Base-by-base conservation (phyloP, 2,113 vertebrate genomes). In the Scophthalmus maximus region DNA sequence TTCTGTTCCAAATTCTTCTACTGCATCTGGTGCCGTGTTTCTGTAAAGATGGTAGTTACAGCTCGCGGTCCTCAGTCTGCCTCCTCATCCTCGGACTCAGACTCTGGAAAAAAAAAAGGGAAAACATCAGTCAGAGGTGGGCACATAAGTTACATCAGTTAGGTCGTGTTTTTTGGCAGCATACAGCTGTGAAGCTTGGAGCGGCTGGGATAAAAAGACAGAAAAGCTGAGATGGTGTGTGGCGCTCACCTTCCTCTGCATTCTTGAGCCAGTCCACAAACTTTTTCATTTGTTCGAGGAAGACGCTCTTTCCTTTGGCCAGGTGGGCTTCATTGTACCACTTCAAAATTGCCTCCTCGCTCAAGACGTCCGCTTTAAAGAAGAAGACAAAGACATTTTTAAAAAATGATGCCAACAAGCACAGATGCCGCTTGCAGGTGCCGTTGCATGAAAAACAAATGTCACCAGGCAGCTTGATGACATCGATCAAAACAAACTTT, bases 221-320 rank as follows among this genome's bases (percentile, higher is more conserved):
- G 6, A 15, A 47, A 25, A 46, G 22, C 22, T 2, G 3, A 15
- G 17, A 27, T 3, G 26, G 5, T 7, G 22, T 14, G 40, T n/a
- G 5, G 29, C 0, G 9, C 42, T 91, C 85, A 98, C 97, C 97
- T 95, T 99, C 97, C 89, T 99, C 97, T n/a, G 97, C 97, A 14
- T 97, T 98, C 92, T 98, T 98, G 73, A 98, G 95, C 97, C 97
- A 98, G 79, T 98, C 97, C 2, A 98, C 97, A 87, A 99, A 99
- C 78, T 95, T 96, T 73, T 98, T 99, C 96, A 98, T 98, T 86
- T 98, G 97, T 69, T 98, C 97, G 59, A 98, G 94, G 92, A 98
- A 99, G 85, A 98, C 93, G 4, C 96, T 97, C 86, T 98, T 98
- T 52, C 97, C 96, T 89, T 98, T 98, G 79, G 97, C 93, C 81